phyloP scores from a whole-genome alignment of 92 coral and sea anemone genomes.

The Palythoa grandis region DNA sequence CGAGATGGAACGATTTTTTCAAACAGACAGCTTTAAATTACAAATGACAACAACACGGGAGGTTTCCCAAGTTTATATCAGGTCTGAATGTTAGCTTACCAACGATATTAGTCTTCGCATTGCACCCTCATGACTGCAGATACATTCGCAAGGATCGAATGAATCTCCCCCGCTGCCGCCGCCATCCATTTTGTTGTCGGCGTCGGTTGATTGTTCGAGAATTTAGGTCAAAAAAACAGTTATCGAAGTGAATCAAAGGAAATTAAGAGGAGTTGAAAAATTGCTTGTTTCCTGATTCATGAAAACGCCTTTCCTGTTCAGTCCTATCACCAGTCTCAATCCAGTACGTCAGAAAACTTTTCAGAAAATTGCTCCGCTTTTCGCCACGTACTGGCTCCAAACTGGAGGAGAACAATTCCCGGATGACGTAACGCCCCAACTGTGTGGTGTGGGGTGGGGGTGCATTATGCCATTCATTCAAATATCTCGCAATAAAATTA shows the following conservation, averaged over 20 bases:
- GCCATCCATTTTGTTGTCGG: conserved; percentile 69
- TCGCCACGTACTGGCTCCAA: conserved; percentile 78
- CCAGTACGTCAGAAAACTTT: background rate
- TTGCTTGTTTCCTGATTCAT: background rate
- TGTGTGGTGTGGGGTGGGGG: conserved; percentile 39
- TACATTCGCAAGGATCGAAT: conserved; percentile 98
- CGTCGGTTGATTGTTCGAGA: conserved; percentile 34
- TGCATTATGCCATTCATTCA: background rate
- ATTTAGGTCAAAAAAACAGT: background rate
- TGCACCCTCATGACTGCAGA: conserved; percentile 96
- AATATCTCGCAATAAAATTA: background rate
- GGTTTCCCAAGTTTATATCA: background rate
- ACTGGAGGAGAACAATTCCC: conserved; percentile 56
- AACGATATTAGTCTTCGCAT: conserved; percentile 96
- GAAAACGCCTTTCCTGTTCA: background rate
- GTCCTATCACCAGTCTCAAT: background rate
- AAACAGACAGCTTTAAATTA: conserved; percentile 10
- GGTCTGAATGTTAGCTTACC: conserved; percentile 60
- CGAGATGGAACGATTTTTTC: background rate
- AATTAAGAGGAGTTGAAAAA: background rate
- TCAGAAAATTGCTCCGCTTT: conserved; percentile 8
- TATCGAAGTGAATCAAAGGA: background rate
- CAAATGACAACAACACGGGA: background rate
- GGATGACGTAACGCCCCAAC: conserved; percentile 53
- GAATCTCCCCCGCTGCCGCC: conserved; percentile 80